These are phyloP conservation scores for Platycercus adscitus DNA, from an alignment of 2,113 vertebrate genomes.

Conservation along the genomic window DNA sequence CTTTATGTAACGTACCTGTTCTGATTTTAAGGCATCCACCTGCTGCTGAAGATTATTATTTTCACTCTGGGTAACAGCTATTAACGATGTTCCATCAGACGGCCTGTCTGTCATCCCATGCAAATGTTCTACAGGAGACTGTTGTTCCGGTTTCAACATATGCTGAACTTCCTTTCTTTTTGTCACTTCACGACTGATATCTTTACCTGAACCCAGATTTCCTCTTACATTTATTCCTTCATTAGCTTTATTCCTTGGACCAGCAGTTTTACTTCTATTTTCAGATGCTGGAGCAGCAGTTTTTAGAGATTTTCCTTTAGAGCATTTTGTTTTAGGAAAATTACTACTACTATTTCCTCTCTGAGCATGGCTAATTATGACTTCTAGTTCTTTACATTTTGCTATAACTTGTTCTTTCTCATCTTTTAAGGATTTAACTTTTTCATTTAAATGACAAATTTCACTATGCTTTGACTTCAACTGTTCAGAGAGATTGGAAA, in stretches of 20 bases:
- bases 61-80: constrained; percentile 50
- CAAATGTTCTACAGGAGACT: constrained; percentile 23
- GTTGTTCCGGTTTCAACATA: constrained; percentile 52
- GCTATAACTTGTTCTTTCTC: constrained; percentile 74
- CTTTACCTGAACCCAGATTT: constrained; percentile 62
- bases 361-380: constrained; percentile 34
- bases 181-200: constrained; percentile 33
- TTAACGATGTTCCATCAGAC: constrained; percentile 45
- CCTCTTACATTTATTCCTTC: constrained; percentile 63
- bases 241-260: constrained; percentile 55
- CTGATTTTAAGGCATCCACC: constrained; percentile 71
- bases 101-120: constrained; percentile 51
- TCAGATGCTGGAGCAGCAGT: neutral
- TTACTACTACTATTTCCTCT: neutral
- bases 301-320: constrained; percentile 12
- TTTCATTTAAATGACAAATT: constrained; percentile 77
- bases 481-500: constrained; percentile 82
- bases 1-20: constrained; percentile 76
- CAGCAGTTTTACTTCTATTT: neutral
- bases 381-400: constrained; percentile 73
- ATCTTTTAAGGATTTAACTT: constrained; percentile 74
- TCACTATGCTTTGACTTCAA: constrained; percentile 77
- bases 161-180: constrained; percentile 66
- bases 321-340: neutral
- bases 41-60: constrained; percentile 77